These are phyloP conservation scores for Astyanax mexicanus DNA, from an alignment of 2,797 vertebrate species.

Conservation along the genomic window DNA sequence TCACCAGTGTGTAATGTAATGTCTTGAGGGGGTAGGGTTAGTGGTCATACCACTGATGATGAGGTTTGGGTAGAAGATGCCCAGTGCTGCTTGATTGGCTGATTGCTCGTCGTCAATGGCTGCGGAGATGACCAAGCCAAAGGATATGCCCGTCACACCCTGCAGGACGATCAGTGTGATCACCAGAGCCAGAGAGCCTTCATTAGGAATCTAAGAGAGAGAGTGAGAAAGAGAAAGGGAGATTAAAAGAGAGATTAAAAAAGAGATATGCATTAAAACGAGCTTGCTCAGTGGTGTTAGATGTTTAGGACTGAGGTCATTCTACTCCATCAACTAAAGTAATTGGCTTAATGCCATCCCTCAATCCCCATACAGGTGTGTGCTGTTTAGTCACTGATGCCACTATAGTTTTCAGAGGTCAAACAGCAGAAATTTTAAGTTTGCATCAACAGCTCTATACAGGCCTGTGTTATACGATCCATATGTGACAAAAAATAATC, in stretches of 20 bases:
- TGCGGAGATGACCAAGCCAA: constrained; percentile 82
- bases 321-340: not conserved
- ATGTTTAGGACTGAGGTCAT: not conserved
- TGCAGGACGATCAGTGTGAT: constrained; percentile 79
- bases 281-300: not conserved
- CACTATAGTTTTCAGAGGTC: too few species aligned
- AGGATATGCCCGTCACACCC: constrained; percentile 78
- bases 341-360: too few species aligned
- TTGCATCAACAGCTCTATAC: too few species aligned
- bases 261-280: not conserved
- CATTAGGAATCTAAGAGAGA: constrained; percentile 76
- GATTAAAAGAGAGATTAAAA: too few species aligned
- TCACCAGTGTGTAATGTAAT: not conserved
- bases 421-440: too few species aligned
- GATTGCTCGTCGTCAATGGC: constrained; percentile 83
- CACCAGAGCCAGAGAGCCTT: constrained; percentile 78
- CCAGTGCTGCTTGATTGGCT: constrained; percentile 82
- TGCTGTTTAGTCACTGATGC: too few species aligned
- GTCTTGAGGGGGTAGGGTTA: not conserved
- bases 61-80: constrained; percentile 85
- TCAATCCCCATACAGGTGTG: not conserved
- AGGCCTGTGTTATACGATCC: too few species aligned
- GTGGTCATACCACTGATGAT: constrained; percentile 76
- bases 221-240: constrained; percentile 9
- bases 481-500: too few species aligned